A percentile compares a stretch with the other conserved stretches of the same genome.
phyloP scores from a whole-genome alignment of 2,797 vertebrate species.

The Echiichthys vipera region DNA sequence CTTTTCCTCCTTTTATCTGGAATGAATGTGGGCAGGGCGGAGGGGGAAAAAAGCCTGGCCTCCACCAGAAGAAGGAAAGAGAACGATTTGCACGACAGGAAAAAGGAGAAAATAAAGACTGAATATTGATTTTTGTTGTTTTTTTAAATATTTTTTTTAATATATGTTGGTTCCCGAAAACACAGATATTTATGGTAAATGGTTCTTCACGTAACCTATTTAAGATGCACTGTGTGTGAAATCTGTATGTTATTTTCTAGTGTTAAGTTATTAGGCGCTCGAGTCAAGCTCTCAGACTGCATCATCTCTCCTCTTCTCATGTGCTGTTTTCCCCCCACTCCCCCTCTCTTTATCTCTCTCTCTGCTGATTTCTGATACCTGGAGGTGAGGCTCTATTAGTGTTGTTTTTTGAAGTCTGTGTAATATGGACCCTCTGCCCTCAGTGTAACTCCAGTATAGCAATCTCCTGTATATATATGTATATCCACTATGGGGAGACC shows the following conservation, averaged over 20 bases:
- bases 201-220: constrained; percentile 87
- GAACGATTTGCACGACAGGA: constrained; percentile 68
- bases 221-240: constrained; percentile 89
- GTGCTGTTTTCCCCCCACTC: constrained; percentile 68
- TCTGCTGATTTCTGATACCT: constrained; percentile 80
- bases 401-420: constrained; percentile 89
- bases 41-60: constrained; percentile 51
- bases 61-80: constrained; percentile 61
- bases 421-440: constrained; percentile 85
- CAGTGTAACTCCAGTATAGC: constrained; percentile 87
- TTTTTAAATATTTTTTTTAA: constrained; percentile 75
- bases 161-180: constrained; percentile 86
- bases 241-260: constrained; percentile 85
- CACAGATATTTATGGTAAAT: constrained; percentile 89
- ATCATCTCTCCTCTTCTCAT: constrained; percentile 74
- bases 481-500: constrained; percentile 86
- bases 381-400: constrained; percentile 84
- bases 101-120: constrained; percentile 74
- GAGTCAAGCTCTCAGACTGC: constrained; percentile 77
- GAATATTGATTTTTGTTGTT: constrained; percentile 68
- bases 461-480: constrained; percentile 86
- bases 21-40: constrained; percentile 43
- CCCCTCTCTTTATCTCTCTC: constrained; percentile 43
- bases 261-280: constrained; percentile 87
- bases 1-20: constrained; percentile 66